Percentiles rank a stretch among this genome's conserved stretches.
Evolutionary conservation across 2,888 invertebrate genomes (phyloP).

Genomic region (Melieria picta): DNA sequence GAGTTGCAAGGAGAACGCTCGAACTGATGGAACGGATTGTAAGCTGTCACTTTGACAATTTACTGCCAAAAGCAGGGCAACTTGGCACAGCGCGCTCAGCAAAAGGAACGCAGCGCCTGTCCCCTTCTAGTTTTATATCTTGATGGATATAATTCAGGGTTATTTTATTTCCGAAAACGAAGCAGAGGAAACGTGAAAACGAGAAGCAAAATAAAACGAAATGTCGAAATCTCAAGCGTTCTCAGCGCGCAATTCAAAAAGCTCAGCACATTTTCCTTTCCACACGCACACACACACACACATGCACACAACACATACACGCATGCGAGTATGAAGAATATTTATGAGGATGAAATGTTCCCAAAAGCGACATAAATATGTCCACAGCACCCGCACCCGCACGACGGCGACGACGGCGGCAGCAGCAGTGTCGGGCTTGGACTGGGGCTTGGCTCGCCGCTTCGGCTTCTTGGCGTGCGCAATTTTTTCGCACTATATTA

Average conservation of each 20-base stretch:
- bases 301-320: slow-evolving; percentile 6
- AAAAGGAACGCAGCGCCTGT: slow-evolving; percentile 16
- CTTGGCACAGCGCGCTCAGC: not conserved
- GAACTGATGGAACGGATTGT: slow-evolving; percentile 44
- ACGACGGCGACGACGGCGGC: slow-evolving; percentile 6
- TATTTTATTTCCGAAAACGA: slow-evolving; percentile 21
- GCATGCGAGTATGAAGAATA: slow-evolving; percentile 57
- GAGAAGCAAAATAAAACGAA: slow-evolving; percentile 11
- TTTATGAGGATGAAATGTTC: slow-evolving; percentile 64
- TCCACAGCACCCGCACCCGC: slow-evolving; percentile 59
- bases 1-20: slow-evolving; percentile 5
- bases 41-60: slow-evolving; percentile 61
- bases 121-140: slow-evolving; percentile 23
- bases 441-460: not conserved
- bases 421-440: not conserved
- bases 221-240: not conserved
- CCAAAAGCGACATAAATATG: slow-evolving; percentile 64
- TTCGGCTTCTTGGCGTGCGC: slow-evolving; percentile 8
- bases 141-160: slow-evolving; percentile 35
- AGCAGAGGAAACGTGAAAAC: not conserved
- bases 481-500: not conserved
- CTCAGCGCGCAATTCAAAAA: slow-evolving; percentile 10
- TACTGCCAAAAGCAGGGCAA: slow-evolving; percentile 48
- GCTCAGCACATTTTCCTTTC: slow-evolving; percentile 40
- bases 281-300: slow-evolving; percentile 18